phyloP scores from a whole-genome alignment of 2,797 vertebrate species.

The Aeoliscus strigatus region DNA sequence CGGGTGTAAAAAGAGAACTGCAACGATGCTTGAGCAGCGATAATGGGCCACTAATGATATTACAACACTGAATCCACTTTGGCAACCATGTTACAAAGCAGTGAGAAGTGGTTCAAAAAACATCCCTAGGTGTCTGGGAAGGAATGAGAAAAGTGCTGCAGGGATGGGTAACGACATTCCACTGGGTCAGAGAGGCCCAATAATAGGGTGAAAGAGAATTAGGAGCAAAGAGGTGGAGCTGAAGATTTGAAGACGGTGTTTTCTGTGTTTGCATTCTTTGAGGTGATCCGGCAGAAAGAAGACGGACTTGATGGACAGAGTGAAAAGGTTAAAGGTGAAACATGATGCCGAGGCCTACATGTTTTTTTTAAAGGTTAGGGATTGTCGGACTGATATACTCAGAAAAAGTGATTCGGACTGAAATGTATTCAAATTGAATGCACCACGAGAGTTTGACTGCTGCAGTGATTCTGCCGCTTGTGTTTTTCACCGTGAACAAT shows the following conservation, averaged over 20 bases:
- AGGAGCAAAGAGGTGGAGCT: conserved; percentile 3
- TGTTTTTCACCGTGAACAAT: too few species aligned
- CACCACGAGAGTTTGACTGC: too few species aligned
- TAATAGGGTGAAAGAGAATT: background rate
- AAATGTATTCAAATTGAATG: too few species aligned
- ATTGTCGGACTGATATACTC: too few species aligned
- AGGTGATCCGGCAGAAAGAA: too few species aligned
- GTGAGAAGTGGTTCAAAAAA: conserved; percentile 21
- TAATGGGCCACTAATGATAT: conserved; percentile 17
- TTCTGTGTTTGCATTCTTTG: conserved; percentile 1
- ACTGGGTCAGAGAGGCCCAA: background rate
- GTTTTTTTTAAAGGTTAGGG: too few species aligned
- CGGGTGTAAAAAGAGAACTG: background rate
- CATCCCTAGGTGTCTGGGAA: conserved; percentile 3
- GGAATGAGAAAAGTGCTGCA: conserved; percentile 9
- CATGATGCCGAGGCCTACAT: too few species aligned
- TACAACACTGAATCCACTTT: conserved; percentile 17
- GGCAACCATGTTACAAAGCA: conserved; percentile 6
- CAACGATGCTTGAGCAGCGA: conserved; percentile 2
- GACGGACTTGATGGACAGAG: too few species aligned
- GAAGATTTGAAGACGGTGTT: conserved; percentile 2
- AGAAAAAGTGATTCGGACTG: too few species aligned
- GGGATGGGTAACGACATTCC: conserved; percentile 5
- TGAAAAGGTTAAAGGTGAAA: too few species aligned
- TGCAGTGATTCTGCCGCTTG: too few species aligned